Conservation (phyloP, 2,888 invertebrate species). For the Drosophila helvetica region DNA sequence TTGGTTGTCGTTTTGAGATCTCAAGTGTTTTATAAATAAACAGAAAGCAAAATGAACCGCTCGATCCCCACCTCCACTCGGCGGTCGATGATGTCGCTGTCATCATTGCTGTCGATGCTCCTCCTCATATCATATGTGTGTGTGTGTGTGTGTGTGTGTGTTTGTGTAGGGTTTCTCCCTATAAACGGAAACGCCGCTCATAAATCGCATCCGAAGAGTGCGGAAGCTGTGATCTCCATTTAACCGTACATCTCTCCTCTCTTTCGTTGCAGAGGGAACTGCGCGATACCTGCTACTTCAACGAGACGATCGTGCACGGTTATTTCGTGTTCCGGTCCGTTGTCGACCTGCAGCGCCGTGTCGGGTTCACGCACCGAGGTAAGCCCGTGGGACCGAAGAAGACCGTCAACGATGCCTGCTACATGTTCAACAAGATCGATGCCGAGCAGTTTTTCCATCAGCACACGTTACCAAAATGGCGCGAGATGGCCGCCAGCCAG, state of each 20-base stretch:
- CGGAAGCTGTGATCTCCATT: constrained; percentile 12
- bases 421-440: constrained; percentile 82
- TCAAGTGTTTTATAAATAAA: constrained; percentile 82
- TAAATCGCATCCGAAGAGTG: constrained; percentile 64
- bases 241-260: not conserved
- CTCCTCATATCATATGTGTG: constrained; percentile 28
- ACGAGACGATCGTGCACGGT: constrained; percentile 83
- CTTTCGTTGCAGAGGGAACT: constrained; percentile 79
- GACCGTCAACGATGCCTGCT: constrained; percentile 83
- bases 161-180: too few species aligned
- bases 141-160: too few species aligned
- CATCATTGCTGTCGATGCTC: constrained; percentile 31
- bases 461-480: constrained; percentile 70
- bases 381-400: constrained; percentile 83
- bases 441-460: constrained; percentile 82
- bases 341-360: constrained; percentile 82
- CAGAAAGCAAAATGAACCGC: constrained; percentile 37
- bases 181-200: constrained; percentile 69
- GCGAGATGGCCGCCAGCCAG: constrained; percentile 49
- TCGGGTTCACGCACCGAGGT: constrained; percentile 84
- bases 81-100: constrained; percentile 28
- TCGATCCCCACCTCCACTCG: constrained; percentile 9
- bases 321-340: constrained; percentile 83
- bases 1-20: constrained; percentile 58
- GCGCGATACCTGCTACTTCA: constrained; percentile 84